Conservation (phyloP, 2,113 vertebrate genomes). For the Microcebus murinus region DNA sequence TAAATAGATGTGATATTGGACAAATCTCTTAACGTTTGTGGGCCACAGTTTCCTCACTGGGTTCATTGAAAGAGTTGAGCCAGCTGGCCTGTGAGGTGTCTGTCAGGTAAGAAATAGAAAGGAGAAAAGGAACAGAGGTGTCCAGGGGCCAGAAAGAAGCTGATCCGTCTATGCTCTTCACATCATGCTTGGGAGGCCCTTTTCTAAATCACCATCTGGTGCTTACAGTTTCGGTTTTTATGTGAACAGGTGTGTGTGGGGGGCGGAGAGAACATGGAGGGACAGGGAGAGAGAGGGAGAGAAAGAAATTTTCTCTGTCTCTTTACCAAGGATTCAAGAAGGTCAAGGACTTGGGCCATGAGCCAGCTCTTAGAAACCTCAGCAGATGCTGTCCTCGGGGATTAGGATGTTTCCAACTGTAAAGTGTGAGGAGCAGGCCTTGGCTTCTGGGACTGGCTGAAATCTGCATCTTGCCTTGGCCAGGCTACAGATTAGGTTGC, state of each 20-base stretch:
- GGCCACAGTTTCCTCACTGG: not conserved
- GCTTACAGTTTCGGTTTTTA: slow-evolving; percentile 43
- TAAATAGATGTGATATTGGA: not conserved
- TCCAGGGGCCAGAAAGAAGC: not conserved
- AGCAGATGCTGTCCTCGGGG: not conserved
- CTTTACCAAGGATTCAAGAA: slow-evolving; percentile 17
- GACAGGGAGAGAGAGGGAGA: not conserved
- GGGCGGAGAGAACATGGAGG: no score
- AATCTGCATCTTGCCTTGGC: not conserved
- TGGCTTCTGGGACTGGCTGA: not conserved
- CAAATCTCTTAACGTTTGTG: not conserved
- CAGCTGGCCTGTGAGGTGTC: not conserved
- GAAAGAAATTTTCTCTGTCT: not conserved
- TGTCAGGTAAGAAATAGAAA: not conserved
- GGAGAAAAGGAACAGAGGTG: not conserved
- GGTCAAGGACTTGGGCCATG: not conserved
- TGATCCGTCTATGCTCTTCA: not conserved
- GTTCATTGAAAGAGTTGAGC: not conserved
- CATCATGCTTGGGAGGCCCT: not conserved
- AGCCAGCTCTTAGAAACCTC: not conserved
- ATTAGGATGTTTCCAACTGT: not conserved
- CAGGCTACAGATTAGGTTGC: not conserved
- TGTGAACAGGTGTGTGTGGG: not conserved
- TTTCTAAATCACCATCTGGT: slow-evolving; percentile 51
- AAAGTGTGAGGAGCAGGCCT: not conserved